Conservation (phyloP, 2,888 invertebrate genomes). For the Seira musarum region DNA sequence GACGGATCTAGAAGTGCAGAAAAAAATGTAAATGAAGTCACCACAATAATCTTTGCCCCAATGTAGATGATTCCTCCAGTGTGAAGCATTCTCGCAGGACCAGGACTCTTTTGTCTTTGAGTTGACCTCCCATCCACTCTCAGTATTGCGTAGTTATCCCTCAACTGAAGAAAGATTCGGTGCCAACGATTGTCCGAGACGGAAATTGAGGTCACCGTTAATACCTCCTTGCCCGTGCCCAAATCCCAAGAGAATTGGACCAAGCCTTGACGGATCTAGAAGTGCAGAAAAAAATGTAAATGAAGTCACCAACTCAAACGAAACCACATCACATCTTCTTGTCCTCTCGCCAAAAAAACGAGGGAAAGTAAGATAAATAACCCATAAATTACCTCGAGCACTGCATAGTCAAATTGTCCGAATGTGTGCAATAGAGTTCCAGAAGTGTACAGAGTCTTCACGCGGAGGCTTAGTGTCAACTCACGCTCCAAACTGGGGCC, state of each 20-base stretch:
- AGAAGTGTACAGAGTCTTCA: conserved; percentile 87
- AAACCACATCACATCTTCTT: neutral
- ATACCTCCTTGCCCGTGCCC: conserved; percentile 90
- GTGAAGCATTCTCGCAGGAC: conserved; percentile 67
- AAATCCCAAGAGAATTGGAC: conserved; percentile 93
- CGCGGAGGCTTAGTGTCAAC: conserved; percentile 83
- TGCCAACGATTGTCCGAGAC: conserved; percentile 92
- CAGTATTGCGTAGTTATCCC: conserved; percentile 68
- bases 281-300: conserved; percentile 40
- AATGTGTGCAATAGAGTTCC: conserved; percentile 89
- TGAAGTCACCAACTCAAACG: too few species aligned
- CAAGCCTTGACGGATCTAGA: conserved; percentile 83
- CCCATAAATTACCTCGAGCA: conserved; percentile 80
- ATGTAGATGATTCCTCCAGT: conserved; percentile 63
- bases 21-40: neutral
- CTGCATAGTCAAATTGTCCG: conserved; percentile 91
- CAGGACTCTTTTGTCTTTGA: conserved; percentile 67
- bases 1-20: conserved; percentile 76
- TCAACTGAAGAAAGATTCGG: conserved; percentile 73
- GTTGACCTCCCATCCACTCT: conserved; percentile 69
- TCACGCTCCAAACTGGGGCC: conserved; percentile 79
- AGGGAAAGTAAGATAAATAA: too few species aligned
- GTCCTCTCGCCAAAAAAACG: neutral
- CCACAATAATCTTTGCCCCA: neutral
- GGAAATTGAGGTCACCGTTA: conserved; percentile 83